These are phyloP conservation scores for Trididemnum nubilum DNA, from an alignment of 23 tunicate species.

Conservation along the genomic window DNA sequence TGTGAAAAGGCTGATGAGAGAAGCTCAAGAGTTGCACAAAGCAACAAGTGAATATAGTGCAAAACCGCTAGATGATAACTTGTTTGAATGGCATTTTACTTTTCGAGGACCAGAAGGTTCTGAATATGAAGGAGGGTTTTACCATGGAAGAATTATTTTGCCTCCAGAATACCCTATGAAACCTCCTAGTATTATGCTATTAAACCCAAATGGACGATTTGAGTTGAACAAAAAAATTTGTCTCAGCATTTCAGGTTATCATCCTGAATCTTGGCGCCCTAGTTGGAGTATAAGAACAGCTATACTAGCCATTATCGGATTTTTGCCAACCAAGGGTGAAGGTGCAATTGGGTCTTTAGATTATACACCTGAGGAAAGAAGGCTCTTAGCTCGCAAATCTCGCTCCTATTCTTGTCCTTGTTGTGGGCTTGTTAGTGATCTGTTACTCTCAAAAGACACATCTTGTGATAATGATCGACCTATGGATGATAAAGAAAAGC, in stretches of 20 bases:
- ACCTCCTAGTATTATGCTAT: conserved; percentile 94
- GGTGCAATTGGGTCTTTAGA: conserved; percentile 98
- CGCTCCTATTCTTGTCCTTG: conserved; percentile 50
- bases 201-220: conserved; percentile 96
- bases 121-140: conserved; percentile 85
- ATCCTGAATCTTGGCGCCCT: conserved; percentile 99
- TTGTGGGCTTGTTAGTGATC: conserved; percentile 61
- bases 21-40: conserved; percentile 81
- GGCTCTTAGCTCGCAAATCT: conserved; percentile 67
- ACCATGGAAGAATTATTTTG: conserved; percentile 92
- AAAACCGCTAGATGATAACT: conserved; percentile 93
- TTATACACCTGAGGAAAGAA: conserved; percentile 90
- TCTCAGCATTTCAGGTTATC: conserved; percentile 96
- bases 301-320: conserved; percentile 93
- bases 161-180: conserved; percentile 99
- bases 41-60: conserved; percentile 89
- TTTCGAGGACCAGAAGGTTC: conserved; percentile 96
- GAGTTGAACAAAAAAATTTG: background rate
- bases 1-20: conserved; percentile 92
- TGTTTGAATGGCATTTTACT: conserved; percentile 99
- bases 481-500: background rate
- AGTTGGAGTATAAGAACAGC: conserved; percentile 99
- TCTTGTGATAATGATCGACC: background rate
- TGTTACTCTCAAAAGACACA: conserved; percentile 10
- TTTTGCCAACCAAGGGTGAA: conserved; percentile 97